phyloP scores from a whole-genome alignment of 2,113 vertebrate species.

The Eubucco bourcierii region DNA sequence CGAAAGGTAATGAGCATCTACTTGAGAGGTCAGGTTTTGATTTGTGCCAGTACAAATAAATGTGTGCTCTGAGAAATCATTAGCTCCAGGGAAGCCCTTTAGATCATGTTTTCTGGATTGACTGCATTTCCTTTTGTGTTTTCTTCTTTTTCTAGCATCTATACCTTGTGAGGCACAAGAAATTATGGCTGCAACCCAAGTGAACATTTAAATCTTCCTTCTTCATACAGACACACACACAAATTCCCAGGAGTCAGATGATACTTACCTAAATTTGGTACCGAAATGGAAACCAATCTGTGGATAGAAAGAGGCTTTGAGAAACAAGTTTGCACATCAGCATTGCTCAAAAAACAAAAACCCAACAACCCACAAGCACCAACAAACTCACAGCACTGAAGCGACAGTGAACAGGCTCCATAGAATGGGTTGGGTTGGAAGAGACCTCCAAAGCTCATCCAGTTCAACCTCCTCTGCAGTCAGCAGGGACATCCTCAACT shows the following conservation, averaged over 20 bases:
- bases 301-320: slow-evolving; percentile 36
- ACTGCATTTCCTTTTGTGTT: not conserved
- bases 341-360: not conserved
- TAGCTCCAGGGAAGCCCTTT: not conserved
- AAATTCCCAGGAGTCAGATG: not conserved
- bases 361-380: not conserved
- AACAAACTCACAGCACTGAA: not conserved
- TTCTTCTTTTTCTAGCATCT: not conserved
- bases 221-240: not conserved
- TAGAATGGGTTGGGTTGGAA: not conserved
- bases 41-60: not conserved
- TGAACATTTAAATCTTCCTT: not conserved
- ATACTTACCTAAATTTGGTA: slow-evolving; percentile 75
- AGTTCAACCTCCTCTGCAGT: too few species aligned
- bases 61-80: not conserved
- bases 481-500: too few species aligned
- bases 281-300: slow-evolving; percentile 69
- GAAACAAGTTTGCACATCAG: not conserved
- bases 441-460: too few species aligned
- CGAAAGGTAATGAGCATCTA: not conserved
- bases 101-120: not conserved
- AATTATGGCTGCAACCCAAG: not conserved
- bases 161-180: not conserved
- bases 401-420: accelerated
- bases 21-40: not conserved